Percentiles rank a stretch among this genome's conserved stretches.
Conservation (phyloP, 2,888 invertebrate species). For the Drosophila birchii region DNA sequence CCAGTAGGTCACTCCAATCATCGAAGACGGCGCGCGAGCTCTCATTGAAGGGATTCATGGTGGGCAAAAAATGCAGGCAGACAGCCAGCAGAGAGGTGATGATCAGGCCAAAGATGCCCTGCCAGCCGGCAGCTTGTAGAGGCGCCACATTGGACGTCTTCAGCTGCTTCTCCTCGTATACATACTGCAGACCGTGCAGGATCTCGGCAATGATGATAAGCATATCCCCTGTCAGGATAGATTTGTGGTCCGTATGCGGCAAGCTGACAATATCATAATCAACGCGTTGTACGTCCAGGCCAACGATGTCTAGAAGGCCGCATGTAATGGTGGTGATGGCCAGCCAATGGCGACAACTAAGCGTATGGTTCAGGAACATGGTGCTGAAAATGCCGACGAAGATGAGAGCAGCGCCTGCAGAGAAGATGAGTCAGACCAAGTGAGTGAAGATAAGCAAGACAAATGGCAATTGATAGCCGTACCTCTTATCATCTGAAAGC, state of each 20-base stretch:
- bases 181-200: constrained; percentile 95
- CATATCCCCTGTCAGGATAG: constrained; percentile 92
- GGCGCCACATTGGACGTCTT: constrained; percentile 93
- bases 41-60: constrained; percentile 90
- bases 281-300: constrained; percentile 87
- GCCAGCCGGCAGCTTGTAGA: constrained; percentile 96
- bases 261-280: constrained; percentile 74
- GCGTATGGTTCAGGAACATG: constrained; percentile 89
- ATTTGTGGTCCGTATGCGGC: constrained; percentile 85
- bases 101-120: constrained; percentile 92
- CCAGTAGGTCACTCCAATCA: constrained; percentile 93
- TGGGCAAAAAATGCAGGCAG: constrained; percentile 93
- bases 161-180: constrained; percentile 96
- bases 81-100: constrained; percentile 88
- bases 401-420: constrained; percentile 91
- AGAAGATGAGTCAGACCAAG: neutral
- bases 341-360: constrained; percentile 89
- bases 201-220: constrained; percentile 91
- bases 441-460: neutral
- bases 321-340: constrained; percentile 90
- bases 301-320: constrained; percentile 90
- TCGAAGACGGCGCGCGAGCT: constrained; percentile 92
- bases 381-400: constrained; percentile 96
- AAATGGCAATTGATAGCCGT: constrained; percentile 15
- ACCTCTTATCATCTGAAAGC: constrained; percentile 98